Evolutionary conservation across 2,113 vertebrate species (phyloP), one percentile per base, ranked within the genome.

Genomic region (Gnathonemus echidnorhynchus): DNA sequence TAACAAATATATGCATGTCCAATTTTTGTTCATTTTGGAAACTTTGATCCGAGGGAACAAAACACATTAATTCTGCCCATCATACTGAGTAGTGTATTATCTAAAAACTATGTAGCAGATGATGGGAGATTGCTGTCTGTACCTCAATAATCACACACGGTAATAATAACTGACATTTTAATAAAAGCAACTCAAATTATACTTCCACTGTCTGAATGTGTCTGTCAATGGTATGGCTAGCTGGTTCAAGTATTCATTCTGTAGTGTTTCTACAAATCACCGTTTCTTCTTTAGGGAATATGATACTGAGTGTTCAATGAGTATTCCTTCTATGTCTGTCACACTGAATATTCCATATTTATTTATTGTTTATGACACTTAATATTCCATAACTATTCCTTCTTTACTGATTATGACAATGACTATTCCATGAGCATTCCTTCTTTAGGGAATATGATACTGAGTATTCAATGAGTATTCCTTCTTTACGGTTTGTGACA

Each of bases 101-200:
- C 49, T n/a, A 91, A 58, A 17, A 85, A 11, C 39, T 15, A 11
- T 17, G 8, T 91, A 87, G 90, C 11, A 89, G 56, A n/a, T 58
- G 17, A 87, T 88, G 85, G 13, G 88, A 90, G 86, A 11, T 93
- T 90, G 87, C 21, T 89, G 88, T 85, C 90, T 91, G 27, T 92
- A 91, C 89, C 74, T 5, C 4, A 56, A 21, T 21, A 5, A 92
- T 83, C 15, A 89, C 1, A 83, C 92, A 89, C 39, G 3, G 39
- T 39, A 39, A 39, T 90, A 62, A 89, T 31, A 66, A 66, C 70
- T 90, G 90, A 52, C 88, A 53, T 90, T 17, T 89, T 19, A 90
- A 94, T 94, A 94, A 95, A 95, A 88, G 42, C 90, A 91, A 90
- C 27, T 50, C 91, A 52, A 92, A 90, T 89, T 90, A 91, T 85